Evolutionary conservation across 2,797 vertebrate genomes (phyloP), one percentile per base, ranked within the genome.

Genomic region (Pangasius macronema): DNA sequence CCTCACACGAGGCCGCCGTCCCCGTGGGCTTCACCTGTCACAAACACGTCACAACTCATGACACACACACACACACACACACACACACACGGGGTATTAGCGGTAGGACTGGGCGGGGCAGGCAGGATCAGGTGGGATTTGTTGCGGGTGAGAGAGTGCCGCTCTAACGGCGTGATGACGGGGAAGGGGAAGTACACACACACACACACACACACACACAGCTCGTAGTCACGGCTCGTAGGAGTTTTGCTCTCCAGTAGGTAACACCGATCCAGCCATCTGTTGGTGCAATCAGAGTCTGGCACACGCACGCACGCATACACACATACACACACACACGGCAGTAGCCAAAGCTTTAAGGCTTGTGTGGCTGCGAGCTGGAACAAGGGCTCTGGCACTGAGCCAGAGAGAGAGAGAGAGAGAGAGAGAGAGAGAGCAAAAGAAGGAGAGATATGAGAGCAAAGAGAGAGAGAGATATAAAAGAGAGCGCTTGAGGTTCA

Each of bases 251-350:
- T 88, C 88, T 89, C 82, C 87, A 84, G 90, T 90, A 89, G 90
- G 90, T 92, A 90, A 92, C 90, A 85, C 88, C 81, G 93, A 95
- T 95, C 94, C 94, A 92, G 90, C 95, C 95, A 96, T 96, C 95
- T 96, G 96, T 93, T 95, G 91, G 59, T 93, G 94, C 93, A 94
- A 95, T 95, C 95, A 95, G 92, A 95, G 92, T 93, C 93, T 93
- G 90, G 90, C 87, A 61, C 80, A 33, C 85, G 36, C 77, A 30
- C 77, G 24, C 65, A 46, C 89, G 87, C 86, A 59, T 85, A 86
- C 80, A 87, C 82, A 46, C 55, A 61, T 86, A 72, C 75, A 68
- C 84, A 36, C 85, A 27, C 85, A 39, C 49, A 33, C 90, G 30
- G 73, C 63, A 49, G 75, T 80, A 88, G 86, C 82, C 85, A 84